Evolutionary conservation across 2,113 vertebrate species (phyloP).

Genomic region (Psettodes erumei): DNA sequence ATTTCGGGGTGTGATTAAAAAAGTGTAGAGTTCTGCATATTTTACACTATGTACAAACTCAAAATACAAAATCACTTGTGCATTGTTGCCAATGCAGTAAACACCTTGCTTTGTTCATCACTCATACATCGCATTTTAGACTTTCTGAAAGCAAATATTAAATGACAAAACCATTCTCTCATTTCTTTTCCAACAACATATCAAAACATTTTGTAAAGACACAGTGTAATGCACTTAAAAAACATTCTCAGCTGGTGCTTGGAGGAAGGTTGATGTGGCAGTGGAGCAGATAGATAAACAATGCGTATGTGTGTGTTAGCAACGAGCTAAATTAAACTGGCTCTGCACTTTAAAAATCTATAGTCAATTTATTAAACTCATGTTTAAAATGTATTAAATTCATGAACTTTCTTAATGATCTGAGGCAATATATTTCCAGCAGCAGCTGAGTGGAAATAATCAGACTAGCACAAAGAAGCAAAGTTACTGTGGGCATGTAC

Average conservation of each 20-base stretch:
- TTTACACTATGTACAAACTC: constrained; percentile 51
- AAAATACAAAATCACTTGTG: constrained; percentile 39
- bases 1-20: constrained; percentile 11
- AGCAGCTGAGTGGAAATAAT: constrained; percentile 1
- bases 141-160: not conserved
- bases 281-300: not conserved
- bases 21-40: constrained; percentile 26
- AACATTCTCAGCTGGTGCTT: not conserved
- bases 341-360: constrained; percentile 28
- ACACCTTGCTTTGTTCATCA: not conserved
- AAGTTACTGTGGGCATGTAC: not conserved
- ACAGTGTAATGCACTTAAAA: not conserved
- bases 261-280: constrained; percentile 1
- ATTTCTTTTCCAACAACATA: not conserved
- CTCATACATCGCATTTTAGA: not conserved
- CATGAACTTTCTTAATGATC: not conserved
- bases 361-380: constrained; percentile 6
- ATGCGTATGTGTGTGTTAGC: not conserved
- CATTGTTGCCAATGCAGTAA: constrained; percentile 22
- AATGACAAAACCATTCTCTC: not conserved
- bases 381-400: no score
- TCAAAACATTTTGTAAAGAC: not conserved
- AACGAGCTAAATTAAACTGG: not conserved
- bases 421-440: not conserved
- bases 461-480: constrained; percentile 3